Evolutionary conservation across 2,113 vertebrate genomes (phyloP).

Genomic region (Leiothrix lutea): DNA sequence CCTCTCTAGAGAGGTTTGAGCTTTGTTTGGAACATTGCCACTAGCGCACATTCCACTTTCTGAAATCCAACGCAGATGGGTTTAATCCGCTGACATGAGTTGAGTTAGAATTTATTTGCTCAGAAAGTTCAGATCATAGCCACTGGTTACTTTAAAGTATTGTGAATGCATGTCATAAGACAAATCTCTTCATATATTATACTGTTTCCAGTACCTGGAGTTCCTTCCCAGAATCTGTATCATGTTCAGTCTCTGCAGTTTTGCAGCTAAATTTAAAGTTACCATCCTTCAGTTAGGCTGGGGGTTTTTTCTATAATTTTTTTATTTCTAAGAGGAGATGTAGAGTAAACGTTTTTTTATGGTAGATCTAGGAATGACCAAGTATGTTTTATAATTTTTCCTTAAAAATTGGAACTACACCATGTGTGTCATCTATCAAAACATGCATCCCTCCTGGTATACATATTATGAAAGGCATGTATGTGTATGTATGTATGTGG

Average conservation of each 20-base stretch:
- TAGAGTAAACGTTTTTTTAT: fast-evolving
- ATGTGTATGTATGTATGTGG: background rate
- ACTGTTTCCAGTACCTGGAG: background rate
- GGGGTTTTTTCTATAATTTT: background rate
- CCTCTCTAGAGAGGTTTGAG: background rate
- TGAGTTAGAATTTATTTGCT: background rate
- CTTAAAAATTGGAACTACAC: background rate
- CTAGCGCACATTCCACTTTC: background rate
- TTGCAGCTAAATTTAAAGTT: background rate
- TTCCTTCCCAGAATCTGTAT: background rate
- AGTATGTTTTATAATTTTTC: background rate
- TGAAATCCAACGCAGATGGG: background rate
- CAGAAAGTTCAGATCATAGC: background rate
- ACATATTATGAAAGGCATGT: background rate
- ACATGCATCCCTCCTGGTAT: background rate
- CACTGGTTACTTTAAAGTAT: background rate
- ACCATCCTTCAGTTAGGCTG: background rate
- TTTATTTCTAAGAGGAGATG: background rate
- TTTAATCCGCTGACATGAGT: background rate
- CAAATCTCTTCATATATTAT: background rate
- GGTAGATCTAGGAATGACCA: background rate
- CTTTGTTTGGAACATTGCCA: background rate
- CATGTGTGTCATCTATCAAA: background rate
- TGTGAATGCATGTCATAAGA: background rate
- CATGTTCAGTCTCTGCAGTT: background rate